A percentile compares a stretch with the other conserved stretches of the same genome.
Evolutionary conservation across 2,113 vertebrate genomes (phyloP).

Genomic region (Brienomyrus longianalis): DNA sequence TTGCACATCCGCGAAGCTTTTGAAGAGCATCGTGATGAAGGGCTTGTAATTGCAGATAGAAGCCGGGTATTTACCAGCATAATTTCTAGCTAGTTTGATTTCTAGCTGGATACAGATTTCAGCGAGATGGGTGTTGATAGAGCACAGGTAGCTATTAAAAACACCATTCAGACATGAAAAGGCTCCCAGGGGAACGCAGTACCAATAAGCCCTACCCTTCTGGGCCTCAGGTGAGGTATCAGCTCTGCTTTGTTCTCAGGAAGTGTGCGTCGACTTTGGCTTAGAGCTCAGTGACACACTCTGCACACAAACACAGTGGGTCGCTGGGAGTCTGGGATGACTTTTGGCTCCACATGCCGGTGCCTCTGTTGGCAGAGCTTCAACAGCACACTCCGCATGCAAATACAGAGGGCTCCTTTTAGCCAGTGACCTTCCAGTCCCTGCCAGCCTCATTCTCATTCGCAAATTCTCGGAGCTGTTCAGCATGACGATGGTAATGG

Average conservation of each 20-base stretch:
- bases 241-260: background rate
- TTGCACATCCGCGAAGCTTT: background rate
- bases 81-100: background rate
- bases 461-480: background rate
- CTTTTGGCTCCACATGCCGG: background rate
- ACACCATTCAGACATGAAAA: background rate
- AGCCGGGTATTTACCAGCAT: background rate
- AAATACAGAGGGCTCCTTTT: background rate
- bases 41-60: background rate
- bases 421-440: background rate
- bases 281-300: background rate
- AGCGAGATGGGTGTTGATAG: background rate
- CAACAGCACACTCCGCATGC: background rate
- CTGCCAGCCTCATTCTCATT: background rate
- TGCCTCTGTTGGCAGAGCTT: background rate
- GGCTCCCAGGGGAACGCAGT: background rate
- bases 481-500: background rate
- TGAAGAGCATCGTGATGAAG: background rate
- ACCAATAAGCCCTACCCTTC: background rate
- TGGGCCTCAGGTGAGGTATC: background rate
- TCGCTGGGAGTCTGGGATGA: background rate
- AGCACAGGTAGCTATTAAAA: background rate
- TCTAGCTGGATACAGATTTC: background rate
- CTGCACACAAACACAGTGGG: slow-evolving; percentile 2
- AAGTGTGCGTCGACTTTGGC: background rate